Base-by-base conservation (phyloP, 2,888 invertebrate species). In the Malthinus seriepunctatus region DNA sequence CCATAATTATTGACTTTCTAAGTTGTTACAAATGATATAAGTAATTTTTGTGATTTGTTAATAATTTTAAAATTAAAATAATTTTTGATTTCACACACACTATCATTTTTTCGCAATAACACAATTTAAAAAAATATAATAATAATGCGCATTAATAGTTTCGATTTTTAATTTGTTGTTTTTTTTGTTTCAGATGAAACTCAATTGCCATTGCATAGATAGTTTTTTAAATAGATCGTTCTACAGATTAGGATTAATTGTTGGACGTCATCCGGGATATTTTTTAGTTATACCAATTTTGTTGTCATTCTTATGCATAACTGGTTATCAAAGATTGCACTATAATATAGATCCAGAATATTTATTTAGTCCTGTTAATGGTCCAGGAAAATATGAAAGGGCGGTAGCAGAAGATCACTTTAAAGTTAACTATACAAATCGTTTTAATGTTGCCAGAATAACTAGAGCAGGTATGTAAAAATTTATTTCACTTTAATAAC, bases 321-420 rank as follows among this genome's bases (percentile, higher is more conserved):
- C 95, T 15, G 95, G 95, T 50, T 92, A 90, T 79, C 95, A 95
- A 79, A 84, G 86, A 76, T 84, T 95, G 58, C 82, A 88, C 75
- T 94, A 93, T 80, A 92, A 94, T 81, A 94, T 94, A 80, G 95
- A 95, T 78, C 95, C 95, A 0, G 95, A 95, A 77, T 95, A 95
- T 79, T 83, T 95, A 11, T 95, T 95, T 81, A 93, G 93, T 34
- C 95, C 95, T 0, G 83, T 92, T 64, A 89, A 91, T 70, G 95
- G 95, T 0, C 90, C 89, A 67, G 93, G 92, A 9, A 93, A 93
- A 78, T 76, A 82, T 44, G 95, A 95, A 75, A 83, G 95, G 67
- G 85, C 87, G 23, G 85, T 92, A 50, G 91, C 93, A 9, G 94
- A 95, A 73, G 84, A 86, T 66, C 84, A 86, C 72, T 95, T 95